Evolutionary conservation across 1,140 invertebrate species (phyloP), one percentile per base, ranked within the genome.

Genomic region (Listronotus bonariensis): DNA sequence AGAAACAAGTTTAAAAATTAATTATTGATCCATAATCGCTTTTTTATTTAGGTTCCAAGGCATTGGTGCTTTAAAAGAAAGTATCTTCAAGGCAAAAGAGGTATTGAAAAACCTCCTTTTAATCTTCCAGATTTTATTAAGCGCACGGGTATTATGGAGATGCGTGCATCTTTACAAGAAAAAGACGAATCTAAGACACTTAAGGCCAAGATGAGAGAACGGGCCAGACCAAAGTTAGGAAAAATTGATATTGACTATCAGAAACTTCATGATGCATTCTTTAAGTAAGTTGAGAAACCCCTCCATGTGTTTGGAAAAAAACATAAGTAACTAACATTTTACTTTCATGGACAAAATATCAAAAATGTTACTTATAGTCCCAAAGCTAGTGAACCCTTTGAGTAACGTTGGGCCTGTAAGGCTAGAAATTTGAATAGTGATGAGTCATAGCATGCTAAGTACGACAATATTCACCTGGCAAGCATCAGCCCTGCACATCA

Each of bases 221-320:
- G 95, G 62, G 90, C 97, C 0, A 83, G 98, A 32, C 98, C 98
- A 0, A 99, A 99, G 80, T 86, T 99, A 72, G 98, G 98, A 9
- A 99, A 99, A 84, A 99, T 99, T 70, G 97, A 99, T 77, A 99
- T 99, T 72, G 98, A 99, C 82, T 99, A 99, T 80, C 96, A 99
- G 79, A 99, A 99, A 77, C 80, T 99, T 32, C 98, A 99, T 74
- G 98, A 99, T 79, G 98, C 98, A 0, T 99, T 99, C 80, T 99
- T 99, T 82, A 96, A 96, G 83, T 87, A 75, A 82, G 81, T 77
- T 3, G 2, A 26, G 5, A 26, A 26, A 26, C 20, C n/a, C n/a
- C n/a, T n/a, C n/a, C n/a, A n/a, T n/a, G n/a, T n/a, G n/a, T n/a
- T n/a, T n/a, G n/a, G n/a, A n/a, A n/a, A n/a, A n/a, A n/a, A n/a